Conservation (phyloP, 2,888 invertebrate species). For the Allophyes oxyacanthae region DNA sequence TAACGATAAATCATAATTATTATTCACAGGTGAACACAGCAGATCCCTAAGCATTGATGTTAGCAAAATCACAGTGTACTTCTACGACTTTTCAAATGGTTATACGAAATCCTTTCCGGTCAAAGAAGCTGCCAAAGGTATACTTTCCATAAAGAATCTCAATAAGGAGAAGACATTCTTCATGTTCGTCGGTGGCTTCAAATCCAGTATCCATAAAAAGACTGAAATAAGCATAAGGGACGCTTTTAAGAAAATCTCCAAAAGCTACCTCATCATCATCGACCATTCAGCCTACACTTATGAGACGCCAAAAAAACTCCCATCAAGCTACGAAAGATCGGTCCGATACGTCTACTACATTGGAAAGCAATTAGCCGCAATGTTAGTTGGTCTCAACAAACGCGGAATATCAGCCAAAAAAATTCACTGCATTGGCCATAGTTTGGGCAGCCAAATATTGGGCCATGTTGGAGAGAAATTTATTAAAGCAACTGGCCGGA, state of each 20-base stretch:
- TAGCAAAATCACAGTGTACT: constrained; percentile 34
- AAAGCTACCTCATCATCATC: constrained; percentile 81
- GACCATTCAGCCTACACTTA: constrained; percentile 83
- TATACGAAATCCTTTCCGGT: constrained; percentile 24
- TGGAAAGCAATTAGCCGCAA: constrained; percentile 75
- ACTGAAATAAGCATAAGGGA: constrained; percentile 76
- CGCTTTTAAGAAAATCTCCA: constrained; percentile 73
- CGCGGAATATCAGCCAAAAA: constrained; percentile 74
- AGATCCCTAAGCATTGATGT: constrained; percentile 32
- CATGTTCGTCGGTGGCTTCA: constrained; percentile 27
- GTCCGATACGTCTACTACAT: constrained; percentile 80
- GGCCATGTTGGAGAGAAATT: constrained; percentile 76
- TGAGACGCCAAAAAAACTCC: constrained; percentile 16
- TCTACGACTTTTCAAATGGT: constrained; percentile 35
- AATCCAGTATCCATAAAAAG: constrained; percentile 8
- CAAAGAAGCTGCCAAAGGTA: constrained; percentile 25
- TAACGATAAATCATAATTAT: too few species aligned
- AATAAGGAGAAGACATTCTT: constrained; percentile 13
- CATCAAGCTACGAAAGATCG: constrained; percentile 76
- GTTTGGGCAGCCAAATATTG: constrained; percentile 81
- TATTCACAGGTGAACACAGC: constrained; percentile 33
- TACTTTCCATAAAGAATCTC: constrained; percentile 8
- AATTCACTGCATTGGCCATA: constrained; percentile 83
- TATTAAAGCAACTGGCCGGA: constrained; percentile 66
- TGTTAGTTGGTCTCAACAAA: constrained; percentile 66